These are phyloP conservation scores for Amblyornis subalaris DNA, from an alignment of 2,113 vertebrate genomes.

Conservation along the genomic window DNA sequence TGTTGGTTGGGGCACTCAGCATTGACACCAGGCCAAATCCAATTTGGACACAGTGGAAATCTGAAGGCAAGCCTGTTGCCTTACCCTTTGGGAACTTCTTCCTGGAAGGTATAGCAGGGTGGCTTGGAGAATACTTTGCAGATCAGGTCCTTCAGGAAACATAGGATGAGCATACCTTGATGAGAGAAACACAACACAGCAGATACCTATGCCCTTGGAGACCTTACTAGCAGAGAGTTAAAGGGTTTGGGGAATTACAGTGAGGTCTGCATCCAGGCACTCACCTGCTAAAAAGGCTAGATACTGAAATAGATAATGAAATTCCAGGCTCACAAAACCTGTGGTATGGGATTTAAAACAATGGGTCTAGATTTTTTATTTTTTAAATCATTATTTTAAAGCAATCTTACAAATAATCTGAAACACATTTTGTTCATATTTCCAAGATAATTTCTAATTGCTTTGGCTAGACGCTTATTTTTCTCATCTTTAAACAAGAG, in stretches of 20 bases:
- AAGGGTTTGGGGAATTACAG: background rate
- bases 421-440: background rate
- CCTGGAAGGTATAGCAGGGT: background rate
- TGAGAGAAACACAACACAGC: background rate
- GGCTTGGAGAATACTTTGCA: background rate
- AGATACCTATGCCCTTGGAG: background rate
- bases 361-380: background rate
- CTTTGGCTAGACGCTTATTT: background rate
- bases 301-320: background rate
- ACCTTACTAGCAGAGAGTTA: background rate
- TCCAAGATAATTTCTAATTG: background rate
- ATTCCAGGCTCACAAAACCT: background rate
- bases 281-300: background rate
- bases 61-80: background rate
- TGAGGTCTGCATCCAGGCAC: background rate
- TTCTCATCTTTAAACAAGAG: background rate
- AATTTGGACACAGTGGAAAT: background rate
- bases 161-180: background rate
- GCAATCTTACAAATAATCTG: background rate
- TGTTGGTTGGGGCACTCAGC: fast-evolving
- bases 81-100: background rate
- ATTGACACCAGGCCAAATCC: background rate
- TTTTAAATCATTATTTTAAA: background rate
- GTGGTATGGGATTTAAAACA: background rate
- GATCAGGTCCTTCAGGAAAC: background rate